Evolutionary conservation across 2,797 vertebrate species (phyloP).

Genomic region (Heliangelus exortis): DNA sequence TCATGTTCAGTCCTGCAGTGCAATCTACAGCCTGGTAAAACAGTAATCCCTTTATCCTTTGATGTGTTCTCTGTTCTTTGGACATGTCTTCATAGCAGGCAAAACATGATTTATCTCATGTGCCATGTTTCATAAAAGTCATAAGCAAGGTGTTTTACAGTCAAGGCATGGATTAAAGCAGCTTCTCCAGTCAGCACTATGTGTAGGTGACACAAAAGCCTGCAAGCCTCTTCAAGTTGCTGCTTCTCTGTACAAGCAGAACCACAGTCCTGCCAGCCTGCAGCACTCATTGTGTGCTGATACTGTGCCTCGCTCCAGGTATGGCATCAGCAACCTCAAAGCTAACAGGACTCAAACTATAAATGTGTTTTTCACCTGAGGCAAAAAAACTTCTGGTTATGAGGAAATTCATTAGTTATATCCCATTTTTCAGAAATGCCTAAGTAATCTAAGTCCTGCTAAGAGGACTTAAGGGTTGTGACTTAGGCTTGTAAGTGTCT

Average conservation of each 20-base stretch:
- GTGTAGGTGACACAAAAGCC: not conserved
- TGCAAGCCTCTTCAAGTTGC: not conserved
- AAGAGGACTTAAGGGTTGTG: slow-evolving; percentile 39
- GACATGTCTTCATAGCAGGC: not conserved
- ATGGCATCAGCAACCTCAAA: not conserved
- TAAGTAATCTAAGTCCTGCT: slow-evolving; percentile 37
- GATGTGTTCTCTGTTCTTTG: not conserved
- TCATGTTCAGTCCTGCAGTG: not conserved
- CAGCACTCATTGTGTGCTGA: not conserved
- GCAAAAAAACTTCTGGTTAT: not conserved
- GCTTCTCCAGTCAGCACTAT: not conserved
- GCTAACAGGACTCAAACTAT: not conserved
- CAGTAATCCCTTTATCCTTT: not conserved
- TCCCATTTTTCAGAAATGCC: slow-evolving; percentile 32
- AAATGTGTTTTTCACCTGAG: not conserved
- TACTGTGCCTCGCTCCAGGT: not conserved
- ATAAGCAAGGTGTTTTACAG: not conserved
- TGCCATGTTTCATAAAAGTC: not conserved
- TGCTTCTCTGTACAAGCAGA: not conserved
- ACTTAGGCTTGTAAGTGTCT: slow-evolving; percentile 52
- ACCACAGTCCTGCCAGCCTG: not conserved
- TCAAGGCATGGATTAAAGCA: not conserved
- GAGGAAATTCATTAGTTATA: slow-evolving; percentile 2
- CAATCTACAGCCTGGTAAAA: not conserved
- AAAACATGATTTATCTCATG: not conserved